Evolutionary conservation across 2,888 invertebrate genomes (phyloP).

Genomic region (Pollenia amentaria): DNA sequence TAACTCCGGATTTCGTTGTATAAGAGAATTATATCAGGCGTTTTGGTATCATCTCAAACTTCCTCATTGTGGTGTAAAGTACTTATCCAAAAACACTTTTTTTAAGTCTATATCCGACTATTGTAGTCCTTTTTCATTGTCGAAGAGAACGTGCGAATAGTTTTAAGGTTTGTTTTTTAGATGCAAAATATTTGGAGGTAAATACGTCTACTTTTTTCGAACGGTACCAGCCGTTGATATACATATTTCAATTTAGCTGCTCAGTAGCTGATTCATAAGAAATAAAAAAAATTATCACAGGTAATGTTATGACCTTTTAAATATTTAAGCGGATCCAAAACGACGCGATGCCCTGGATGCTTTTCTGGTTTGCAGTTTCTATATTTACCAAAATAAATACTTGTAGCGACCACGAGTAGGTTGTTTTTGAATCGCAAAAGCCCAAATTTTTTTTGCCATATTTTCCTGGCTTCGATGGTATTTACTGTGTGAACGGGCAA

Average conservation of each 20-base stretch:
- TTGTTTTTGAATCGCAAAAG: too few species aligned
- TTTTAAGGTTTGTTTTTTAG: too few species aligned
- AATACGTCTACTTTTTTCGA: background rate
- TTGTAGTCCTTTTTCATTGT: background rate
- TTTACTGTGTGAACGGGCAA: background rate
- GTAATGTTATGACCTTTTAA: too few species aligned
- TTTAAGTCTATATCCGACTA: background rate
- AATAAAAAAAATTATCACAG: background rate
- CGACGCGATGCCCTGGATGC: background rate
- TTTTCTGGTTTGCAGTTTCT: conserved; percentile 4
- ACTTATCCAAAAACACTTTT: background rate
- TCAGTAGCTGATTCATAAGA: too few species aligned
- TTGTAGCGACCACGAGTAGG: conserved; percentile 1
- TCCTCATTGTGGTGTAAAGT: conserved; percentile 4
- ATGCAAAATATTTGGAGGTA: background rate
- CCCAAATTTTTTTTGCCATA: too few species aligned
- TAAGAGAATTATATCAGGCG: conserved; percentile 10
- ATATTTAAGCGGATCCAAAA: too few species aligned
- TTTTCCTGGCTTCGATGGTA: too few species aligned
- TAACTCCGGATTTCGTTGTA: conserved; percentile 31
- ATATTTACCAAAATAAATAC: conserved; percentile 11
- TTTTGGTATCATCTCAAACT: background rate
- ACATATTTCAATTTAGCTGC: too few species aligned
- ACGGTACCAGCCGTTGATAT: background rate
- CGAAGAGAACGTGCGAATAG: background rate